Evolutionary conservation across 2,113 vertebrate species (phyloP).

Genomic region (Marmota flaviventris): DNA sequence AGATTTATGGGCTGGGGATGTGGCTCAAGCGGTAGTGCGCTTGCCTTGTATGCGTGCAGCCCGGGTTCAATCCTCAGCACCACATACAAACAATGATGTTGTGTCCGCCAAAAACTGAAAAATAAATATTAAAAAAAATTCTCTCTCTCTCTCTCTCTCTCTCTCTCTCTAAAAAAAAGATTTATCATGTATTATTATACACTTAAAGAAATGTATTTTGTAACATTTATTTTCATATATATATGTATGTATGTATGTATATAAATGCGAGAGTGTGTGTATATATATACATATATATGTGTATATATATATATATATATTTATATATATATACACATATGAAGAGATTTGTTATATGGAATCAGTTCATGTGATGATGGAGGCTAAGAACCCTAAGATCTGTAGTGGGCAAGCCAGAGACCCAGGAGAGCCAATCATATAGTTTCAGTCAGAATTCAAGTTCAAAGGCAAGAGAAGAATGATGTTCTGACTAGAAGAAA

Average conservation of each 20-base stretch:
- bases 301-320: neutral
- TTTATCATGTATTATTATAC: neutral
- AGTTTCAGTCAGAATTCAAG: neutral
- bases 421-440: neutral
- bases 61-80: too few relatives aligned
- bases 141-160: too few relatives aligned
- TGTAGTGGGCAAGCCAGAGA: neutral
- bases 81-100: too few relatives aligned
- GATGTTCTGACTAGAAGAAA: neutral
- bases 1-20: neutral
- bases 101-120: too few relatives aligned
- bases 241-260: neutral
- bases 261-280: neutral
- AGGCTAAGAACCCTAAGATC: neutral
- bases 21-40: too few relatives aligned
- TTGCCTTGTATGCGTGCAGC: too few relatives aligned
- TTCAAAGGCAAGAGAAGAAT: neutral
- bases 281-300: neutral
- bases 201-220: neutral
- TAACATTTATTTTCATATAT: neutral
- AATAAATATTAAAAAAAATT: too few relatives aligned
- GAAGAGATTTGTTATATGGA: neutral
- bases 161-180: neutral
- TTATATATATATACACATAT: neutral
- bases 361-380: neutral